phyloP scores from a whole-genome alignment of 2,797 vertebrate genomes.

The Triplophysa bombifrons region DNA sequence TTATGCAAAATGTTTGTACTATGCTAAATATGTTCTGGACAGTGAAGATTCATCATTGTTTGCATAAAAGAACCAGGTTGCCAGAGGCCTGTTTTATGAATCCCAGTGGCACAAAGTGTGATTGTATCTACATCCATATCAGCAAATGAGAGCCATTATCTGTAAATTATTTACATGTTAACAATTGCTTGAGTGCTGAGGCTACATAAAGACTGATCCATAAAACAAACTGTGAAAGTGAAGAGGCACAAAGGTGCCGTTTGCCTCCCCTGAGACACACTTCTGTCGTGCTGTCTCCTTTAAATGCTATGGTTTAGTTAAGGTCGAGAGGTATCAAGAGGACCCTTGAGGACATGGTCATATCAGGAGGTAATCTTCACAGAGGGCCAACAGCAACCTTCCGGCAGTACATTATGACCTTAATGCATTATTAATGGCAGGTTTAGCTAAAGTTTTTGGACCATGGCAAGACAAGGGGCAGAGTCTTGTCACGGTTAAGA shows the following conservation, averaged over 20 bases:
- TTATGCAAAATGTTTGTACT: background rate
- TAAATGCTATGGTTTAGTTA: constrained; percentile 36
- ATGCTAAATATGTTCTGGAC: background rate
- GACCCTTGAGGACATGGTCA: constrained; percentile 22
- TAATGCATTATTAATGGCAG: constrained; percentile 9
- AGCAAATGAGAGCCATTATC: constrained; percentile 19
- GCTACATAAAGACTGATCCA: background rate
- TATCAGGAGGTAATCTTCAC: constrained; percentile 33
- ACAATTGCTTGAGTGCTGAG: constrained; percentile 23
- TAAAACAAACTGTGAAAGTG: background rate
- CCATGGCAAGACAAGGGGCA: constrained; percentile 1
- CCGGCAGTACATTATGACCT: constrained; percentile 9
- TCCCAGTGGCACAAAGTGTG: constrained; percentile 12
- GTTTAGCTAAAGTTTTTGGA: constrained; percentile 1
- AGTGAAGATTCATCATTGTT: background rate
- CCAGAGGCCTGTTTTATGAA: constrained; percentile 7
- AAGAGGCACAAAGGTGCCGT: constrained; percentile 2
- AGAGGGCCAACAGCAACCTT: constrained; percentile 19
- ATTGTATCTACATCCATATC: constrained; percentile 25
- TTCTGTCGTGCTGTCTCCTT: constrained; percentile 39
- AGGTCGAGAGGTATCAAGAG: constrained; percentile 46
- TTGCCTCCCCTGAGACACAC: constrained; percentile 16
- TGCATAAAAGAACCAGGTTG: background rate
- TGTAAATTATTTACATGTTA: constrained; percentile 22
- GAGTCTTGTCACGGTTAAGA: constrained; percentile 1